These are phyloP conservation scores for Acipenser ruthenus DNA, from an alignment of 2,797 vertebrate species.

Conservation along the genomic window DNA sequence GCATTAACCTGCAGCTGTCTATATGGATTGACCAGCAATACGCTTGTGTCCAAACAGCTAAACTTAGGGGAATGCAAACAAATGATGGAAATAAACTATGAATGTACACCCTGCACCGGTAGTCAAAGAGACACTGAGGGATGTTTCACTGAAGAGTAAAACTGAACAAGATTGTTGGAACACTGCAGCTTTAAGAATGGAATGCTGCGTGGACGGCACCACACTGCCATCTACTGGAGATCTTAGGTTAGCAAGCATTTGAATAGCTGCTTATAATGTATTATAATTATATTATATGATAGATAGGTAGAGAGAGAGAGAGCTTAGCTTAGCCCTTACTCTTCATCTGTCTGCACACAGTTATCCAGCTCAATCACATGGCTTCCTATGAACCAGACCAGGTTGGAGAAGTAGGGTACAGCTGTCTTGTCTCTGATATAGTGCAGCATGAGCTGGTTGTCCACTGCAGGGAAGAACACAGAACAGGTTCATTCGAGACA, in stretches of 20 bases:
- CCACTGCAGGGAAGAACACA: constrained; percentile 62
- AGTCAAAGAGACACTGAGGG: no score
- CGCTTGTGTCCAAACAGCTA: no score
- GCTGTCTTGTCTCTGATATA: constrained; percentile 97
- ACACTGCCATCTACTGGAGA: constrained; percentile 6
- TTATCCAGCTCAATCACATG: constrained; percentile 96
- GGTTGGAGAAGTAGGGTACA: constrained; percentile 95
- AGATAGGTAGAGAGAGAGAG: no score
- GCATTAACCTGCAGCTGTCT: no score
- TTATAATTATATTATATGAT: no score
- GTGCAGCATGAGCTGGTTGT: constrained; percentile 98
- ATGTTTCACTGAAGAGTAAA: neutral
- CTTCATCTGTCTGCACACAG: constrained; percentile 95
- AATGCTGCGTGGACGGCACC: neutral
- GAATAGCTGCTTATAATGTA: no score
- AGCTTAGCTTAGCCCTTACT: constrained; percentile 62
- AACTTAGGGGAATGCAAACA: no score
- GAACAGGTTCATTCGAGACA: neutral
- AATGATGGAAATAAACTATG: no score
- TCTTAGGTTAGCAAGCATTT: neutral
- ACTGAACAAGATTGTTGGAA: neutral
- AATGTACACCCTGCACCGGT: no score
- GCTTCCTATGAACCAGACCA: constrained; percentile 98
- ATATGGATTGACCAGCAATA: no score
- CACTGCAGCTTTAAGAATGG: neutral